These are phyloP conservation scores for Aphyosemion australe DNA, from an alignment of 2,113 vertebrate genomes.

Conservation along the genomic window DNA sequence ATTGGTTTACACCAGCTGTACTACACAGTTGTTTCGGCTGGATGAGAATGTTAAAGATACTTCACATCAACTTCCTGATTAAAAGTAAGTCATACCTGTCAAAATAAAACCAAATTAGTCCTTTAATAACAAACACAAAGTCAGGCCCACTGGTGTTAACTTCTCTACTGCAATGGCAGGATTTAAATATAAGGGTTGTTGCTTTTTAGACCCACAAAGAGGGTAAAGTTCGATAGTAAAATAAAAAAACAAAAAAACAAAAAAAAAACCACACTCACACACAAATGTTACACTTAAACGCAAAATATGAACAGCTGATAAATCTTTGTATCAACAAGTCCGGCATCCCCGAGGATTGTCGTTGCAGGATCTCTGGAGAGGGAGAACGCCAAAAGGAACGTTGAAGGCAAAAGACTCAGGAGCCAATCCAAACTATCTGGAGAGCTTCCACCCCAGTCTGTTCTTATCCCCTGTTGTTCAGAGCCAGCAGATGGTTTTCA, in stretches of 20 bases:
- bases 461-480: conserved; percentile 68
- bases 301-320: conserved; percentile 39
- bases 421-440: conserved; percentile 58
- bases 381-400: conserved; percentile 60
- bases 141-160: conserved; percentile 87
- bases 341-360: conserved; percentile 32
- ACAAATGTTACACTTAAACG: conserved; percentile 18
- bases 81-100: too few relatives aligned
- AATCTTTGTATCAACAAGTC: conserved; percentile 49
- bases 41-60: too few relatives aligned
- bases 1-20: too few relatives aligned
- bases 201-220: too few relatives aligned
- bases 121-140: too few relatives aligned
- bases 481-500: conserved; percentile 71
- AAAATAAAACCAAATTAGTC: too few relatives aligned
- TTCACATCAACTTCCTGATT: too few relatives aligned
- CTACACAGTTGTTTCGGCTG: too few relatives aligned
- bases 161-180: conserved; percentile 80
- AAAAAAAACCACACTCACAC: neutral
- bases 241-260: neutral
- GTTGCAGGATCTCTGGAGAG: conserved; percentile 57
- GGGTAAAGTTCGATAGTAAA: too few relatives aligned
- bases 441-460: conserved; percentile 62
- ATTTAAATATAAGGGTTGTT: conserved; percentile 44
- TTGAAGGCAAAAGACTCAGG: conserved; percentile 70